Base-by-base conservation (phyloP, 2,888 invertebrate species). In the Dryobota labecula region DNA sequence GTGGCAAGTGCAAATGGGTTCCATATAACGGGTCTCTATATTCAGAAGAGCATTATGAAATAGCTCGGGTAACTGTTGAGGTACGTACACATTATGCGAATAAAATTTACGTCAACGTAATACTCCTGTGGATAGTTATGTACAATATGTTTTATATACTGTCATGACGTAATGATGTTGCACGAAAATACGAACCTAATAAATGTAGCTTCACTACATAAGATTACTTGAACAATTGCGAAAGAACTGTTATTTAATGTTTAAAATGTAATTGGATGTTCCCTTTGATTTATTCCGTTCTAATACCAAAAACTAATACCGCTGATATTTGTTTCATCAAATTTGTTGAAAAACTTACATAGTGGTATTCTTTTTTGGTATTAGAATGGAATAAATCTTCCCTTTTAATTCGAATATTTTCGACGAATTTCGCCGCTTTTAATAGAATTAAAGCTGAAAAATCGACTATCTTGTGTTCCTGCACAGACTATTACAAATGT, bases 1-100 rank as follows among this genome's bases (percentile, higher is more conserved):
- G 90, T 85, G 88, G 88, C 87, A 90, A 91, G 89, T 91, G 91
- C 92, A 93, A 94, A 93, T 94, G 92, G 90, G 89, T 90, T 92
- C 90, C 89, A 88, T 86, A 89, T 94, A 94, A 93, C 94, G 94
- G 94, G 83, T 85, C 87, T 89, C 86, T 87, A 86, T 89, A 85
- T 89, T 90, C 89, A 89, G 86, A 87, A 83, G 85, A 86, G 80
- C 85, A 88, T 89, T 89, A 88, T 85, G 86, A 88, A 87, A 90
- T 87, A 84, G 85, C 84, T 86, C 83, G 82, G 77, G 83, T 88
- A 90, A 88, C 89, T 85, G 88, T 86, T 79, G 68, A 83, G 70
- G 82, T 73, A 80, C 73, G 67, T 60, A 73, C 53, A 75, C 51
- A 68, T 67, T 67, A 80, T 70, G 70, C 69, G 68, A 56, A 76